Base-by-base conservation (phyloP, 1,140 invertebrate species). In the Drosophila nikananu region DNA sequence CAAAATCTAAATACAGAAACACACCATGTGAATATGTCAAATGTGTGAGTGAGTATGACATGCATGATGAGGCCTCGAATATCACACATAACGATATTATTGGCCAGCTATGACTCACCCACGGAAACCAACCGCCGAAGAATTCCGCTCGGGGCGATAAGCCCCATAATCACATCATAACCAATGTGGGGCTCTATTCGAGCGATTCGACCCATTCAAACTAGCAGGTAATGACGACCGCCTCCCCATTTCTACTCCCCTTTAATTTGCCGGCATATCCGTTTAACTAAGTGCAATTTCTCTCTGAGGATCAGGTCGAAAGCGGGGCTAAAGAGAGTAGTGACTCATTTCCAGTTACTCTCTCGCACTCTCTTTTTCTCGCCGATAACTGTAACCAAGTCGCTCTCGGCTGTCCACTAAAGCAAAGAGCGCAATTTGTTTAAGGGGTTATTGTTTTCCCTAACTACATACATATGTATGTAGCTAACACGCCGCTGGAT, bases 351-450 rank as follows among this genome's bases (percentile, higher is more conserved):
- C 46, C 55, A 39, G 61, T 52, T 23, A 3, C 15, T 30, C 25
- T 48, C 30, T 25, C 13, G n/a, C 2, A 25, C 51, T 52, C 30
- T 21, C 42, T 41, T 12, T 30, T 42, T 52, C 23, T 58, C n/a
- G 32, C 68, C 75, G 83, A 87, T 86, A 86, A 83, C 66, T 86
- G 51, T 80, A 64, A 52, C 51, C 42, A 60, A n/a, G 58, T 59
- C 35, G 37, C 25, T 74, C 60, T 63, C 25, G 23, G 35, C 42
- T 37, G 58, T 17, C 30, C 21, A 49, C 15, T 5, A 49, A 9
- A 3, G 49, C 17, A n/a, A 7, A 30, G 25, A 52, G 49, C 10
- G 17, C 12, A 52, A 52, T 37, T 21, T 59, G 58, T 61, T 77
- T 73, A 23, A 58, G 68, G 57, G 17, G 8, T 59, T 62, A 42